Base-by-base conservation (phyloP, 2,797 vertebrate species). In the Emydoidea blandingii region DNA sequence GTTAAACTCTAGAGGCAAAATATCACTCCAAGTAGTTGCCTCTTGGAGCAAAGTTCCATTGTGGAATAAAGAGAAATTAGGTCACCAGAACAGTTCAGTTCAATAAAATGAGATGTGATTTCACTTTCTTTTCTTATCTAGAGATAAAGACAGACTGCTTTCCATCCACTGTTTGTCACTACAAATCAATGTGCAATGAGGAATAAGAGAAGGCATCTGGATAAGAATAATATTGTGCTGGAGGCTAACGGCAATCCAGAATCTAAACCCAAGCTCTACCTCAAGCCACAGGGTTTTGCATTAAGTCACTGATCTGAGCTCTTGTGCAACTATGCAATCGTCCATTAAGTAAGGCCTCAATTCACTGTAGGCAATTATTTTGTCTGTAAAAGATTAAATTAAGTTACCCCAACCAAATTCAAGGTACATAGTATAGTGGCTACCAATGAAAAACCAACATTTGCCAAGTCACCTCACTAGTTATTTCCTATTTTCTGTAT, bases 221-320 rank as follows among this genome's bases (percentile, higher is more conserved):
- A 79, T 1, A 6, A 90, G 89, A 95, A 91, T 83, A 95, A 8
- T 89, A 68, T 27, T 87, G 82, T 65, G 91, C 97, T 96, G 82
- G 79, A 95, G 93, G 95, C 81, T 37, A 92, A 53, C 76, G 52
- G 93, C 90, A 91, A 57, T 37, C 29, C 80, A 68, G 87, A 95
- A 92, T 79, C 93, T 92, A 72, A 92, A 86, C 87, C 65, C 74
- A 0, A 57, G 59, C 81, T 81, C 91, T 94, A 81, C 92, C 92
- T 89, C 6, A 5, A 93, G 95, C 92, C 92, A 94, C 41, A 0
- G 92, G 91, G 74, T 91, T 84, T 92, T 81, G 31, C 92, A 96
- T 94, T 91, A 96, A 94, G 74, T 79, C 95, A 96, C 86, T 92
- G 79, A 95, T 91, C 88, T 95, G 92, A 96, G 89, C 1, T 86